Conservation (phyloP, 2,888 invertebrate genomes). For the Pyrochroa serraticornis region DNA sequence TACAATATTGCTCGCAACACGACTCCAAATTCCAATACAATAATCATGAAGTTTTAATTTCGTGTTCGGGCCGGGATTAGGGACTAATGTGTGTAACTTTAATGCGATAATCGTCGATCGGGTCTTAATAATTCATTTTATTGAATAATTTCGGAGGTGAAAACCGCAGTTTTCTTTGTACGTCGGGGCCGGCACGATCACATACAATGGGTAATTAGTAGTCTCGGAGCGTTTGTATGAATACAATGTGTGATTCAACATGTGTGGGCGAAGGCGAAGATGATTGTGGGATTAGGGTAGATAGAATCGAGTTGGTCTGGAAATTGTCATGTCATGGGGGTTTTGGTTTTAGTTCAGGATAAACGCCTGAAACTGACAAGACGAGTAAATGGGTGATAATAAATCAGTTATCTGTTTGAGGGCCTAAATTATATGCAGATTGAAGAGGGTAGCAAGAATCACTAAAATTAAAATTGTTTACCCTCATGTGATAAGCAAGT, state of each 20-base stretch:
- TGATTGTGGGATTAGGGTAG: slow-evolving; percentile 14
- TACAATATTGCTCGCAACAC: slow-evolving; percentile 25
- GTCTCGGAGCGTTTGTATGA: slow-evolving; percentile 14
- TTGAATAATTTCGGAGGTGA: too few relatives aligned
- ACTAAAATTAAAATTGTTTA: too few relatives aligned
- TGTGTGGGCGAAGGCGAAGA: slow-evolving; percentile 21
- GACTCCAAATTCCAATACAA: slow-evolving; percentile 28
- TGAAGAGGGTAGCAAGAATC: too few relatives aligned
- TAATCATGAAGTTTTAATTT: slow-evolving; percentile 26
- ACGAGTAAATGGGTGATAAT: too few relatives aligned
- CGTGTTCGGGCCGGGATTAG: slow-evolving; percentile 1
- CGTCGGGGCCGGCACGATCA: too few relatives aligned
- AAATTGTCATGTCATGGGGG: background rate
- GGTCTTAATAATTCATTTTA: too few relatives aligned
- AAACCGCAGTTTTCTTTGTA: too few relatives aligned
- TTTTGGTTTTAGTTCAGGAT: background rate
- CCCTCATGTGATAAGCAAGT: too few relatives aligned
- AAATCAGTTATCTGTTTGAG: too few relatives aligned
- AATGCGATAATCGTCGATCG: slow-evolving; percentile 1
- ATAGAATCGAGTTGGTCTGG: background rate
- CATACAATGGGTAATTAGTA: slow-evolving; percentile 24
- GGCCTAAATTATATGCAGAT: too few relatives aligned
- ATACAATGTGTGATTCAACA: slow-evolving; percentile 19
- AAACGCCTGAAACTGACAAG: too few relatives aligned
- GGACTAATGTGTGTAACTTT: background rate